Percentiles rank a stretch among this genome's conserved stretches.
Evolutionary conservation across 2,888 invertebrate genomes (phyloP).

Genomic region (Mechanitis messenoides): DNA sequence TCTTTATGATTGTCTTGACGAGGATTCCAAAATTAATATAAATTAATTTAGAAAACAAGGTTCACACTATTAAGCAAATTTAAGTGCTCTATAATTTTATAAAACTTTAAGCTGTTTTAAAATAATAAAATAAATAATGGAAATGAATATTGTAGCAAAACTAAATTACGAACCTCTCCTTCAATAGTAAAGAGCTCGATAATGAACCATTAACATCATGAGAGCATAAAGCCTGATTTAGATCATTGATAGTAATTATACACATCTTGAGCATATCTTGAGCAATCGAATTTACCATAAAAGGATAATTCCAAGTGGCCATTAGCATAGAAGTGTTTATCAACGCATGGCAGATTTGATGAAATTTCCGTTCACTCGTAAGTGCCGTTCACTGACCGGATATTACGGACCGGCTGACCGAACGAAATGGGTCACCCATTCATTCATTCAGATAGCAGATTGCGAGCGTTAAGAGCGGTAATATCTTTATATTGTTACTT

Average conservation of each 20-base stretch:
- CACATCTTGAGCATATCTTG: background rate
- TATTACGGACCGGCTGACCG: conserved; percentile 40
- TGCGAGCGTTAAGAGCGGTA: conserved; percentile 19
- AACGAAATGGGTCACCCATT: conserved; percentile 36
- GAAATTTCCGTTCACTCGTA: conserved; percentile 39
- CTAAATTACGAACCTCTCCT: no score
- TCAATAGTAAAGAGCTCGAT: no score
- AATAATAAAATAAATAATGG: no score
- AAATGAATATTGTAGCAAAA: no score
- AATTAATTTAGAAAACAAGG: no score
- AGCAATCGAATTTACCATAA: conserved; percentile 1
- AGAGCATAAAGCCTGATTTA: no score
- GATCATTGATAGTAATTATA: background rate
- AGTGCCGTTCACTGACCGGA: conserved; percentile 41
- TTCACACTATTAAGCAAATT: no score
- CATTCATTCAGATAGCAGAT: conserved; percentile 31
- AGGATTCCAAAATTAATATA: no score
- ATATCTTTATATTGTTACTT: conserved; percentile 15
- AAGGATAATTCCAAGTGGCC: conserved; percentile 24
- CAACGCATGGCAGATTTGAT: conserved; percentile 42
- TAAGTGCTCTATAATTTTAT: no score
- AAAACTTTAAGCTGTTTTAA: no score
- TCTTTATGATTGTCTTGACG: no score
- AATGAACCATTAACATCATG: no score
- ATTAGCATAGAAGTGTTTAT: conserved; percentile 36